Evolutionary conservation across 2,888 invertebrate genomes (phyloP).

Genomic region (Ecliptopera silaceata): DNA sequence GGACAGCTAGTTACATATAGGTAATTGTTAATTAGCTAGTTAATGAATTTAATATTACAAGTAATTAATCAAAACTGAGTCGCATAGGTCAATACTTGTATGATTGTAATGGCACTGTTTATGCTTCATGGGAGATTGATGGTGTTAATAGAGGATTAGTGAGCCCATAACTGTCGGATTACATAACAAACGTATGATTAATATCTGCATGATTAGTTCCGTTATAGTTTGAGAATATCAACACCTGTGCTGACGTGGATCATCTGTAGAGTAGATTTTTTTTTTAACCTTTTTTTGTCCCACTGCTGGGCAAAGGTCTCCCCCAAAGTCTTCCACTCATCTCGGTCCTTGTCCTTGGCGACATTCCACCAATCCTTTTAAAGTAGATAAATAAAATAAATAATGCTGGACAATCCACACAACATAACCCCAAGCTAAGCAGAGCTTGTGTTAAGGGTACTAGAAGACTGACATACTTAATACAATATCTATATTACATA

Average conservation of each 20-base stretch:
- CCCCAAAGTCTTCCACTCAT: no score
- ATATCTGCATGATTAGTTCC: not conserved
- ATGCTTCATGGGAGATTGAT: conserved; percentile 25
- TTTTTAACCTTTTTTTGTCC: no score
- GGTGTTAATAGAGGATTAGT: conserved; percentile 21
- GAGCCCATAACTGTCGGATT: not conserved
- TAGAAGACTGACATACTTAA: no score
- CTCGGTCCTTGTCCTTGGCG: no score
- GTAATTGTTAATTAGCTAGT: not conserved
- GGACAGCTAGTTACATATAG: no score
- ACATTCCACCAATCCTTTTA: no score
- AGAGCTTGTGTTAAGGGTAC: no score
- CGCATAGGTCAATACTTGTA: not conserved
- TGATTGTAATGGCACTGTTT: conserved; percentile 12
- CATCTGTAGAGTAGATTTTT: not conserved
- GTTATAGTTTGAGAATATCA: not conserved
- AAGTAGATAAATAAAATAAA: no score
- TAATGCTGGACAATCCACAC: no score
- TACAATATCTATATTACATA: no score
- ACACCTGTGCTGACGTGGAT: not conserved
- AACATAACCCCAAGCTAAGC: no score
- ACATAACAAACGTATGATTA: conserved; percentile 7
- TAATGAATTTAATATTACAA: not conserved
- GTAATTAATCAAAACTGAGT: conserved; percentile 2
- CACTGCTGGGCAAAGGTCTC: no score